A percentile compares a stretch with the other conserved stretches of the same genome.
Conservation (phyloP, 2,113 vertebrate species). For the Pollachius pollachius region DNA sequence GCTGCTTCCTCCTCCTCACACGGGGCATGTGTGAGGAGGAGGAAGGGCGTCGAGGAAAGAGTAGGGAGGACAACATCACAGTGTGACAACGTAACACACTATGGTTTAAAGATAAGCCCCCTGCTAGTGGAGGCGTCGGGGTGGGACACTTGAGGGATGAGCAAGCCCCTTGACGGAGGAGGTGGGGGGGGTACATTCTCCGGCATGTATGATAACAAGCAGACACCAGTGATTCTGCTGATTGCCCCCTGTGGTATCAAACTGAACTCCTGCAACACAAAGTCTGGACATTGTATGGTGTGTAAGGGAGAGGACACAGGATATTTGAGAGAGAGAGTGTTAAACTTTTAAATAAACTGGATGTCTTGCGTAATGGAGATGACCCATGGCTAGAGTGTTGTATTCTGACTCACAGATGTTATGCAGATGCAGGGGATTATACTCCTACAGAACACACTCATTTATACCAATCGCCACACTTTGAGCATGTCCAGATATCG, state of each 20-base stretch:
- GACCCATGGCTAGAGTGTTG: too few relatives aligned
- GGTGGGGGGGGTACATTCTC: conserved; percentile 21
- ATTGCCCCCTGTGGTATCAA: not conserved
- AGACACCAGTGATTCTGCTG: conserved; percentile 24
- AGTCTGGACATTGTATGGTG: not conserved
- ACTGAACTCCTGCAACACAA: not conserved
- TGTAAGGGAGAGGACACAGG: not conserved
- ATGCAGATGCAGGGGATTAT: too few relatives aligned
- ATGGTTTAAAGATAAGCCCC: too few relatives aligned
- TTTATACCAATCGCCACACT: too few relatives aligned
- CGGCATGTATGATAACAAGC: conserved; percentile 42
- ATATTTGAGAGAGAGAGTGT: not conserved
- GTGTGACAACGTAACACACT: conserved; percentile 20
- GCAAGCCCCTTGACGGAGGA: conserved; percentile 20
- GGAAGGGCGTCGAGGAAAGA: conserved; percentile 29
- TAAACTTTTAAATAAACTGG: too few relatives aligned
- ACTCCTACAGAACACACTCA: too few relatives aligned
- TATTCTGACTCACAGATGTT: too few relatives aligned
- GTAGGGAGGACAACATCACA: conserved; percentile 26
- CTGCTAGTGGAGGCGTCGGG: not conserved
- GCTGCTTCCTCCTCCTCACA: too few relatives aligned
- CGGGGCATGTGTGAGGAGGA: conserved; percentile 6
- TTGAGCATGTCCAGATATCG: too few relatives aligned
- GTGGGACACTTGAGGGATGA: conserved; percentile 16
- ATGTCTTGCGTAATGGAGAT: too few relatives aligned